Percentiles rank a stretch among this genome's conserved stretches.
These are phyloP conservation scores for Melieria picta DNA, from an alignment of 2,888 invertebrate species.

Conservation along the genomic window DNA sequence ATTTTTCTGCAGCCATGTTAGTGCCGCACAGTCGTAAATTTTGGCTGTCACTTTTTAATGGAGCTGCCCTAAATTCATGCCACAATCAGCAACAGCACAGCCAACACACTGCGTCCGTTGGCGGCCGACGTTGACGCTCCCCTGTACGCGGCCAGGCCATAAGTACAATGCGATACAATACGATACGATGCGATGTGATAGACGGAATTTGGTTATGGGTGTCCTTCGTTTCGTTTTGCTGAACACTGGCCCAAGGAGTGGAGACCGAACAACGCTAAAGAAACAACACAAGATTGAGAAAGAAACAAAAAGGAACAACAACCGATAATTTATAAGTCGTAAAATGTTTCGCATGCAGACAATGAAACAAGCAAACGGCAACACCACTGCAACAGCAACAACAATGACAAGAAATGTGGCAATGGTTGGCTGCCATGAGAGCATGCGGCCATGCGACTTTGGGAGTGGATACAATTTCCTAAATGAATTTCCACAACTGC, in stretches of 20 bases:
- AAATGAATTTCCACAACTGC: conserved; percentile 46
- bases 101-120: conserved; percentile 11
- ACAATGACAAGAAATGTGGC: conserved; percentile 18
- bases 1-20: conserved; percentile 37
- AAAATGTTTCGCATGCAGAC: conserved; percentile 36
- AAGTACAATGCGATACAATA: conserved; percentile 12
- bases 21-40: conserved; percentile 55
- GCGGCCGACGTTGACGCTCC: background rate
- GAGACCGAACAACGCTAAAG: too few relatives aligned
- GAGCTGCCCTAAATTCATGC: conserved; percentile 60
- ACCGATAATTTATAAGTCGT: conserved; percentile 43
- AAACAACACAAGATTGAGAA: conserved; percentile 15
- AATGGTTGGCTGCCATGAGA: too few relatives aligned
- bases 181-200: conserved; percentile 7
- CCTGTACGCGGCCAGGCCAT: conserved; percentile 10
- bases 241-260: conserved; percentile 23
- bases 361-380: conserved; percentile 14
- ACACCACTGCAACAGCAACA: conserved; percentile 6
- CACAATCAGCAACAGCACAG: conserved; percentile 55
- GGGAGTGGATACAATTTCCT: conserved; percentile 52
- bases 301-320: conserved; percentile 33
- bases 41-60: conserved; percentile 62
- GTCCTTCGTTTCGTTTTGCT: conserved; percentile 40
- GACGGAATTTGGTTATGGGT: conserved; percentile 28
- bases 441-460: too few relatives aligned